A percentile compares a stretch with the other conserved stretches of the same genome.
Evolutionary conservation across 1,140 invertebrate species (phyloP).

Genomic region (Hyles vespertilio): DNA sequence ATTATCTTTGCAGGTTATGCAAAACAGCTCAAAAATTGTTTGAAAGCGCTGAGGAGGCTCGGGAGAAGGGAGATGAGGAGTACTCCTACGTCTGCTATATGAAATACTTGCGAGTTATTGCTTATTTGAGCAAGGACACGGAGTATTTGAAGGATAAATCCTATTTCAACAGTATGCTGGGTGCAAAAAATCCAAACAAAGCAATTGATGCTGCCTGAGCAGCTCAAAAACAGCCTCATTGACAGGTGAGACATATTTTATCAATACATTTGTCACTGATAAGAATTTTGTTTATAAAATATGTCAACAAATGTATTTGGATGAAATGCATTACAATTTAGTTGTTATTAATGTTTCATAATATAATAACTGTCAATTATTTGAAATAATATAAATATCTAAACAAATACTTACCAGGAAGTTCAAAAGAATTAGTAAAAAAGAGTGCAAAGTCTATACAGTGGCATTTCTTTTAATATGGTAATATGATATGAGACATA

Average conservation of each 20-base stretch:
- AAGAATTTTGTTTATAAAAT: too few relatives aligned
- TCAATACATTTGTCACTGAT: too few relatives aligned
- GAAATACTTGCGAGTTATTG: conserved; percentile 80
- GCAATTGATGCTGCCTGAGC: conserved; percentile 76
- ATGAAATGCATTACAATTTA: too few relatives aligned
- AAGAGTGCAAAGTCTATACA: too few relatives aligned
- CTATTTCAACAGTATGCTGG: conserved; percentile 76
- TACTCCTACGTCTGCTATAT: conserved; percentile 82
- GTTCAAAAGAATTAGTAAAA: too few relatives aligned
- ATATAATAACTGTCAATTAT: too few relatives aligned
- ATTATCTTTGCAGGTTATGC: conserved; percentile 59
- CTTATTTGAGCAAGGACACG: conserved; percentile 74
- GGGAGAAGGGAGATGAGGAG: conserved; percentile 80
- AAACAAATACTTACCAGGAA: too few relatives aligned
- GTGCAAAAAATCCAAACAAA: conserved; percentile 73
- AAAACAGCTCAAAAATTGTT: conserved; percentile 78
- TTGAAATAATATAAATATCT: too few relatives aligned
- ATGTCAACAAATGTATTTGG: too few relatives aligned
- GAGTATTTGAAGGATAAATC: conserved; percentile 77
- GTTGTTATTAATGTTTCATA: too few relatives aligned
- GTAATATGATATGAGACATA: too few relatives aligned
- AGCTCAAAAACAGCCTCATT: conserved; percentile 75
- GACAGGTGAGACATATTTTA: conserved; percentile 63
- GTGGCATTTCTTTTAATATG: too few relatives aligned
- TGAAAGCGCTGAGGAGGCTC: conserved; percentile 74